Base-by-base conservation (phyloP, 2,113 vertebrate genomes). In the Eptesicus fuscus region DNA sequence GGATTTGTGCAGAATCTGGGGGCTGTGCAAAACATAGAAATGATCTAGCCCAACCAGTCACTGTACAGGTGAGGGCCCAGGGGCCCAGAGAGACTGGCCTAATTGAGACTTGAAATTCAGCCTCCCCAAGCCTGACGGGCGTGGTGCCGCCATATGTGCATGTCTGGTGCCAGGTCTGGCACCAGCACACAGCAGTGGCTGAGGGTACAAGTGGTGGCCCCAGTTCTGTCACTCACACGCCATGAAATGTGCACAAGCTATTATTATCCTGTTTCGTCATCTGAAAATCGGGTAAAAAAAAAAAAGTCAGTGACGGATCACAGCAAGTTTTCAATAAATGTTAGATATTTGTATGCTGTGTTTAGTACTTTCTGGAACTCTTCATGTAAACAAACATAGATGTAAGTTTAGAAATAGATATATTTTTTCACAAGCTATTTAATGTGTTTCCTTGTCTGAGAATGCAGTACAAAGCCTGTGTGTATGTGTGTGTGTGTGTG, bases 311-410 rank as follows among this genome's bases (percentile, higher is more conserved):
- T 30, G 11, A 30, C 44, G 17, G 7, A 16, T 83, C 32, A 79
- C 1, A 51, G 65, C 5, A 25, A 49, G 4, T 65, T 78, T 82
- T 92, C 69, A 74, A 49, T 59, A 86, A 40, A 92, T 69, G 12
- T 44, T 90, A 82, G 30, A 47, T 67, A 12, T 85, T 74, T 69
- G 47, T 59, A 89, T 22, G 23, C 32, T 47, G n/a, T 53, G 22
- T 82, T 89, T 89, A 91, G 13, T 23, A 28, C 20, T 90, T 93
- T 65, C 40, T 44, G 30, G n/a, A 49, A 91, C 40, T 79, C 30
- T 78, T 63, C 10, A 44, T 12, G 5, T 37, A 90, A 78, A 76
- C 9, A 22, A 92, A 70, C 28, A 87, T 0, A 88, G 25, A 83
- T 20, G 56, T 8, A 59, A 35, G 18, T 88, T 88, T 80, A 82